These are phyloP conservation scores for Mergus octosetaceus DNA, from an alignment of 2,797 vertebrate genomes.

Conservation along the genomic window DNA sequence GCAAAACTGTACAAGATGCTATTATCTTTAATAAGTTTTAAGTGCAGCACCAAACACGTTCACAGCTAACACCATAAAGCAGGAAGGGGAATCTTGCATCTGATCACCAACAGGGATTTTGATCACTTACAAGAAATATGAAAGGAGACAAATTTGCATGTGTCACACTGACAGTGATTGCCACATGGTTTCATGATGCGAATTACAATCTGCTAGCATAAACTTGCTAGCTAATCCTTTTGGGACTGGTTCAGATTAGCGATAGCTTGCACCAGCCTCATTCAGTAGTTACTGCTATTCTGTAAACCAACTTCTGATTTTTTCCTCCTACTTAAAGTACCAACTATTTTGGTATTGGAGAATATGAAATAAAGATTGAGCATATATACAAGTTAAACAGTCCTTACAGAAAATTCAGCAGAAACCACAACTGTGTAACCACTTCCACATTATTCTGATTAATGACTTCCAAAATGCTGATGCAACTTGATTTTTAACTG, in stretches of 20 bases:
- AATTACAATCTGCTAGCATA: background rate
- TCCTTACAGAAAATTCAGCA: background rate
- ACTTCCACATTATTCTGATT: background rate
- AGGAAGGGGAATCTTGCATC: background rate
- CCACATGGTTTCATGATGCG: rapidly evolving
- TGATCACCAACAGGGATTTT: background rate
- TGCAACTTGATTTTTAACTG: background rate
- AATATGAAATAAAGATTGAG: background rate
- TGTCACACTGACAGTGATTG: rapidly evolving
- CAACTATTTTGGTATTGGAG: background rate
- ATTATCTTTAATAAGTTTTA: slow-evolving; percentile 10
- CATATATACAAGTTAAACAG: background rate
- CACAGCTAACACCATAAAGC: background rate
- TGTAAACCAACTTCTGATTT: background rate
- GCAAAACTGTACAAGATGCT: background rate
- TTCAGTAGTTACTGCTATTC: background rate
- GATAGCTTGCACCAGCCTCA: background rate
- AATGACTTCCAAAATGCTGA: background rate
- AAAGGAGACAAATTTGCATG: background rate
- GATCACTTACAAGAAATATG: background rate
- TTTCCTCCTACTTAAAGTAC: background rate
- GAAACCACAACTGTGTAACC: background rate
- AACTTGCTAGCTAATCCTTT: background rate
- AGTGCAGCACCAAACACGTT: background rate
- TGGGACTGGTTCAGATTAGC: background rate